Evolutionary conservation across 2,797 vertebrate genomes (phyloP).

Genomic region (Mormyrus hasselquistii): DNA sequence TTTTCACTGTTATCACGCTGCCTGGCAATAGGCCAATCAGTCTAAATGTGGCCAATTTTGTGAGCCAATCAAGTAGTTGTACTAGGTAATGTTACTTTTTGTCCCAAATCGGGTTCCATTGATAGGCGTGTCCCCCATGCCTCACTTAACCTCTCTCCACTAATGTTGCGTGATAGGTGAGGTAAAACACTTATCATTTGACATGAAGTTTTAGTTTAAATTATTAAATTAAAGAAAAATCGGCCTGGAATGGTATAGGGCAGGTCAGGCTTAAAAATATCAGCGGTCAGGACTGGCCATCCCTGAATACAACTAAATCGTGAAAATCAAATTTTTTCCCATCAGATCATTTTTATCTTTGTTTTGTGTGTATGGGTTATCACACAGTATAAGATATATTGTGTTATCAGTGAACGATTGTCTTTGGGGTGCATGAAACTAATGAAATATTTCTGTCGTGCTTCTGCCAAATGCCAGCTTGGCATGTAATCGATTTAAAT

Average conservation of each 20-base stretch:
- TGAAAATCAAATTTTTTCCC: neutral
- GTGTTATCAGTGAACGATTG: neutral
- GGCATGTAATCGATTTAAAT: conserved; percentile 38
- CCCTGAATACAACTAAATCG: neutral
- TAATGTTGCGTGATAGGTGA: neutral
- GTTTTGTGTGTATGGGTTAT: neutral
- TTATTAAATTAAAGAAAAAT: too few relatives aligned
- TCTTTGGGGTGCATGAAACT: neutral
- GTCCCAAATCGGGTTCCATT: neutral
- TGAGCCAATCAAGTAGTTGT: neutral
- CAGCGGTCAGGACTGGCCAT: neutral
- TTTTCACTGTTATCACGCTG: neutral
- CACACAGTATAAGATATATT: neutral
- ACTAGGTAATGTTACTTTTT: neutral
- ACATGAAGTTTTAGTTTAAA: neutral
- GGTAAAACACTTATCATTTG: neutral
- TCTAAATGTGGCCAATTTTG: neutral
- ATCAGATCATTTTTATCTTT: neutral
- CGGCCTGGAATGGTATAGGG: neutral
- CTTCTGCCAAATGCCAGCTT: conserved; percentile 36
- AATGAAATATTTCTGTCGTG: conserved; percentile 39
- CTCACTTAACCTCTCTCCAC: neutral
- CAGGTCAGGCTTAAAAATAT: neutral
- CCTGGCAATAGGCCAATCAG: neutral
- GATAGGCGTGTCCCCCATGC: neutral